Percentiles rank a stretch among this genome's conserved stretches.
Evolutionary conservation across 2,888 invertebrate genomes (phyloP).

Genomic region (Cephus runcator): DNA sequence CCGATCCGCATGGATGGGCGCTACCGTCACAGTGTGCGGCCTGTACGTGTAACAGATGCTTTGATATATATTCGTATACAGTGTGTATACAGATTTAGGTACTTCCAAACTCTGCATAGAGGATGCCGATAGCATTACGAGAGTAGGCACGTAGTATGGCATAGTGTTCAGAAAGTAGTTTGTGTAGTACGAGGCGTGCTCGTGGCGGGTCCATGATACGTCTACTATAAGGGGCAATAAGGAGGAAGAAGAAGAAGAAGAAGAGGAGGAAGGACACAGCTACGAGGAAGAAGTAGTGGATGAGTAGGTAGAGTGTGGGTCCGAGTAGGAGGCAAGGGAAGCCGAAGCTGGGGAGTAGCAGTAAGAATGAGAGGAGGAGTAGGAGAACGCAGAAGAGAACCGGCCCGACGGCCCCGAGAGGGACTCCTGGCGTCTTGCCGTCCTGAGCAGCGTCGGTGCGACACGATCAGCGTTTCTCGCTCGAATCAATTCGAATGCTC

Average conservation of each 20-base stretch:
- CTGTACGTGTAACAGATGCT: background rate
- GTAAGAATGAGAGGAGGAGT: background rate
- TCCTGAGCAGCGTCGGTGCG: background rate
- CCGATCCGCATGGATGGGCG: constrained; percentile 1
- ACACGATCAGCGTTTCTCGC: background rate
- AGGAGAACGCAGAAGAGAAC: background rate
- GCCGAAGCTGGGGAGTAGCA: background rate
- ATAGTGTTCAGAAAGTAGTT: background rate
- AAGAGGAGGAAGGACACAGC: constrained; percentile 20
- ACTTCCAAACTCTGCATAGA: background rate
- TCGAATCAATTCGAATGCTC: background rate
- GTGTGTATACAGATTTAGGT: background rate
- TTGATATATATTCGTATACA: background rate
- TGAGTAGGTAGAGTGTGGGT: constrained; percentile 26
- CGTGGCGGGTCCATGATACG: background rate
- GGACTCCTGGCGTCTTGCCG: constrained; percentile 3
- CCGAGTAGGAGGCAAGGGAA: background rate
- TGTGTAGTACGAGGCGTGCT: background rate
- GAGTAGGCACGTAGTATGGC: background rate
- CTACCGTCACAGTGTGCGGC: background rate
- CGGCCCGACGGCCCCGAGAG: constrained; percentile 7
- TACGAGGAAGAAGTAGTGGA: constrained; percentile 38
- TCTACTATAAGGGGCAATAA: background rate
- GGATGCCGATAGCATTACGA: background rate
- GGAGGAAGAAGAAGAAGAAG: constrained; percentile 3